A percentile compares a stretch with the other conserved stretches of the same genome.
Conservation (phyloP, 1,140 invertebrate genomes). For the Cydia fagiglandana region DNA sequence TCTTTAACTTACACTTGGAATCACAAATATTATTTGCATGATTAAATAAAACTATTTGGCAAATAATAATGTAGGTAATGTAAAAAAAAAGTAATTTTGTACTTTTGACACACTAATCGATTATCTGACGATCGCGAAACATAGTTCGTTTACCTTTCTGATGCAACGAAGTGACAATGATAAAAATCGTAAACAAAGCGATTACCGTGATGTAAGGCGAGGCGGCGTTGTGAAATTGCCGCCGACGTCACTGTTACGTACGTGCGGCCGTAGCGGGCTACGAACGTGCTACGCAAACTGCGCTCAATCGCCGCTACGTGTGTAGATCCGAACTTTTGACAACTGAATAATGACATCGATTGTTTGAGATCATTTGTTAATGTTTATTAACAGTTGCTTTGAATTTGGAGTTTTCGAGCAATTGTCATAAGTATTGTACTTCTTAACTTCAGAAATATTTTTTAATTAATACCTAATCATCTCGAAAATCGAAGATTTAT, state of each 20-base stretch:
- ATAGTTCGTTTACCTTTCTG: slow-evolving; percentile 30
- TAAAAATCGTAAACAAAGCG: slow-evolving; percentile 31
- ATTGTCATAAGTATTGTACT: too few species aligned
- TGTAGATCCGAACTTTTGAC: slow-evolving; percentile 23
- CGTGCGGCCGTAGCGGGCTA: slow-evolving; percentile 13
- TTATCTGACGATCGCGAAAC: slow-evolving; percentile 13
- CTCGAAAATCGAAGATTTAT: too few species aligned
- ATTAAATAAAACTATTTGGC: not conserved
- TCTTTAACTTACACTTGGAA: not conserved
- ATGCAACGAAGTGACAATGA: slow-evolving; percentile 30
- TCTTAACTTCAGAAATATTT: too few species aligned
- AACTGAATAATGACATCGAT: not conserved
- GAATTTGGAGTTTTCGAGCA: too few species aligned
- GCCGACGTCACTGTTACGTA: slow-evolving; percentile 22
- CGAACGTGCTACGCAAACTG: slow-evolving; percentile 22
- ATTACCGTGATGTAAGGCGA: slow-evolving; percentile 28
- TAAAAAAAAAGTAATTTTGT: not conserved
- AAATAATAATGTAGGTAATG: not conserved
- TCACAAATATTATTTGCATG: not conserved
- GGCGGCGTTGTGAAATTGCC: slow-evolving; percentile 11
- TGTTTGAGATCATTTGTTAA: not conserved
- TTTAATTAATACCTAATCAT: too few species aligned
- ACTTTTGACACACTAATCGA: not conserved
- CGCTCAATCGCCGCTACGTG: slow-evolving; percentile 13
- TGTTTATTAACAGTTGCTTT: not conserved